A percentile compares a stretch with the other conserved stretches of the same genome.
Evolutionary conservation across 1,140 invertebrate species (phyloP).

Genomic region (Drosophila insularis): DNA sequence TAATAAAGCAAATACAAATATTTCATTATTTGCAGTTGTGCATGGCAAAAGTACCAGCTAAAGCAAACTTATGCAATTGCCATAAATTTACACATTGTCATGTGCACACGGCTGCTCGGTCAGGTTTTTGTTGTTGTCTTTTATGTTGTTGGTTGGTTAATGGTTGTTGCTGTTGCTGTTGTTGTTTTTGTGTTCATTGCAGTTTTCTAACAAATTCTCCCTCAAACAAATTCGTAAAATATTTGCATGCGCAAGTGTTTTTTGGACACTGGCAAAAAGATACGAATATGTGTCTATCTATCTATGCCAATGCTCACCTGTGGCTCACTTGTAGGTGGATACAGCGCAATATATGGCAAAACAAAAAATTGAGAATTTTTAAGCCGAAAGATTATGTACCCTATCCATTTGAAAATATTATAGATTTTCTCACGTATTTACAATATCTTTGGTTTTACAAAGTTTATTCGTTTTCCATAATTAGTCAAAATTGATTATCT

Average conservation of each 20-base stretch:
- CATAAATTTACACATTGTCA: constrained; percentile 77
- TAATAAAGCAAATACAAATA: constrained; percentile 79
- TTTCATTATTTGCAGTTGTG: constrained; percentile 63
- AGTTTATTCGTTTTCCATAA: too few species aligned
- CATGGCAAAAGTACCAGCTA: constrained; percentile 49
- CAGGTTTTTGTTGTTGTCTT: constrained; percentile 27
- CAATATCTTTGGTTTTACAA: too few species aligned
- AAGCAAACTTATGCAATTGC: constrained; percentile 63
- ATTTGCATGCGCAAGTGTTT: constrained; percentile 75
- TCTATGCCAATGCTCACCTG: constrained; percentile 17
- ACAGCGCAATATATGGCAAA: background rate
- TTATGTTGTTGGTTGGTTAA: constrained; percentile 26
- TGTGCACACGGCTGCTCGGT: constrained; percentile 50
- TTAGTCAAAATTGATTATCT: too few species aligned
- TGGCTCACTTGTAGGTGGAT: constrained; percentile 33
- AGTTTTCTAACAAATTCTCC: constrained; percentile 75
- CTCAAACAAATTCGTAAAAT: constrained; percentile 58
- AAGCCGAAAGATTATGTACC: background rate
- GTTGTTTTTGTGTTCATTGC: constrained; percentile 31
- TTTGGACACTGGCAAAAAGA: constrained; percentile 25
- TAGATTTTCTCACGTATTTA: too few species aligned
- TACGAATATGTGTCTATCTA: constrained; percentile 1
- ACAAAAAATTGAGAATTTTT: background rate
- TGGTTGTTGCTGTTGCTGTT: constrained; percentile 25
- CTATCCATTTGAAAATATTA: too few species aligned